phyloP scores from a whole-genome alignment of 1,140 invertebrate species.

The Achroia grisella region DNA sequence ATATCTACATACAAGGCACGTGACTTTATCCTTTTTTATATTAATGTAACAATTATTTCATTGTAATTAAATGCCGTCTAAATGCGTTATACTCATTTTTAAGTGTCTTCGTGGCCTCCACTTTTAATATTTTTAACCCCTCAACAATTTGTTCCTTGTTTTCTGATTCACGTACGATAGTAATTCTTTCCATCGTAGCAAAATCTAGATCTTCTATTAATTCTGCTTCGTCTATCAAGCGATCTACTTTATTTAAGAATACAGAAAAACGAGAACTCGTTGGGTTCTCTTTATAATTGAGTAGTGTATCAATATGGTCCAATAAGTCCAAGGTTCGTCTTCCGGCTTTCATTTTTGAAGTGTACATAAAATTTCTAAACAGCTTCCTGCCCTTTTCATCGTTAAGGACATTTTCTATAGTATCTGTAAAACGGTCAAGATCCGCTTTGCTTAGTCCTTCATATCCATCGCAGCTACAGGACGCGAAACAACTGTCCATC shows the following conservation, averaged over 20 bases:
- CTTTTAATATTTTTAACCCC: conserved; percentile 50
- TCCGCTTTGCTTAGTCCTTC: conserved; percentile 62
- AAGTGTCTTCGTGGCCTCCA: conserved; percentile 52
- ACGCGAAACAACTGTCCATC: conserved; percentile 67
- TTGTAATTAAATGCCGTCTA: conserved; percentile 46
- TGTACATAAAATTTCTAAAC: conserved; percentile 65
- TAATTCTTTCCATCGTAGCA: conserved; percentile 54
- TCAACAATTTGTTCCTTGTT: conserved; percentile 52
- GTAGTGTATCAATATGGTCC: conserved; percentile 55
- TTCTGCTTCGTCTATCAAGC: conserved; percentile 53
- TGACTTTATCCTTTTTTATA: conserved; percentile 9
- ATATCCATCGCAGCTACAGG: conserved; percentile 59
- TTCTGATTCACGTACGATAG: conserved; percentile 41
- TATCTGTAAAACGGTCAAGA: conserved; percentile 68
- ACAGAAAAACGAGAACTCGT: conserved; percentile 31
- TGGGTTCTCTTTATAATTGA: conserved; percentile 35
- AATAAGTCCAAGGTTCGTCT: conserved; percentile 50
- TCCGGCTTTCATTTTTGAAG: conserved; percentile 54
- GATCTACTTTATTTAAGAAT: conserved; percentile 40
- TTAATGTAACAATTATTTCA: conserved; percentile 15
- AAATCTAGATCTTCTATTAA: conserved; percentile 62
- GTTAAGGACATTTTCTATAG: conserved; percentile 66
- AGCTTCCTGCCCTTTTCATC: conserved; percentile 61
- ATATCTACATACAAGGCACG: conserved; percentile 20
- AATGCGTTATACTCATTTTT: conserved; percentile 57